phyloP scores from a whole-genome alignment of 2,113 vertebrate genomes.

The Hippocampus guttulatus region DNA sequence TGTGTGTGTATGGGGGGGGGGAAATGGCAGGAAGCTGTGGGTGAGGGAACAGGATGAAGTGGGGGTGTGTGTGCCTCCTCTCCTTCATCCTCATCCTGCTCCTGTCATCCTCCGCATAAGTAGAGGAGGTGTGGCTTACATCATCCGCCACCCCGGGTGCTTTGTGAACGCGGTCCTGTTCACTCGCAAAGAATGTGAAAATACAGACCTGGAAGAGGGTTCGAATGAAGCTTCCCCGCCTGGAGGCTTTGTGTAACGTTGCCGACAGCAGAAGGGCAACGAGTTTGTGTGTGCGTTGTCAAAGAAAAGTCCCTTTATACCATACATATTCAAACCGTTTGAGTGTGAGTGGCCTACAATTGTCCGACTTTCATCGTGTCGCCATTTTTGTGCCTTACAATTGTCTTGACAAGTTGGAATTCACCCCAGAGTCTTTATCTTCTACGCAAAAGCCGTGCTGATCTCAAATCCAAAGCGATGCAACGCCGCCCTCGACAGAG shows the following conservation, averaged over 20 bases:
- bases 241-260: constrained; percentile 37
- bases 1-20: constrained; percentile 7
- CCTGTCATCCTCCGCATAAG: constrained; percentile 38
- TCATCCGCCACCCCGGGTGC: constrained; percentile 53
- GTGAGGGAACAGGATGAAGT: constrained; percentile 50
- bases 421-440: not conserved
- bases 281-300: constrained; percentile 24
- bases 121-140: constrained; percentile 54
- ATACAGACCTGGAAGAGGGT: not conserved
- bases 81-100: constrained; percentile 21
- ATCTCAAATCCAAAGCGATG: not conserved
- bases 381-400: no score
- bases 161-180: constrained; percentile 24
- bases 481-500: not conserved
- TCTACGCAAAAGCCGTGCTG: not conserved
- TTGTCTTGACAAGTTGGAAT: not conserved
- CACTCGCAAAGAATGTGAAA: not conserved
- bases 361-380: no score
- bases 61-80: constrained; percentile 28
- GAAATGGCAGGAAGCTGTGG: constrained; percentile 55
- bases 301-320: not conserved
- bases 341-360: no score
- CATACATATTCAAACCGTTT: no score
- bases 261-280: constrained; percentile 20
- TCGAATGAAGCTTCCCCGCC: constrained; percentile 1